Evolutionary conservation across 2,113 vertebrate species (phyloP).

Genomic region (Anguilla rostrata): DNA sequence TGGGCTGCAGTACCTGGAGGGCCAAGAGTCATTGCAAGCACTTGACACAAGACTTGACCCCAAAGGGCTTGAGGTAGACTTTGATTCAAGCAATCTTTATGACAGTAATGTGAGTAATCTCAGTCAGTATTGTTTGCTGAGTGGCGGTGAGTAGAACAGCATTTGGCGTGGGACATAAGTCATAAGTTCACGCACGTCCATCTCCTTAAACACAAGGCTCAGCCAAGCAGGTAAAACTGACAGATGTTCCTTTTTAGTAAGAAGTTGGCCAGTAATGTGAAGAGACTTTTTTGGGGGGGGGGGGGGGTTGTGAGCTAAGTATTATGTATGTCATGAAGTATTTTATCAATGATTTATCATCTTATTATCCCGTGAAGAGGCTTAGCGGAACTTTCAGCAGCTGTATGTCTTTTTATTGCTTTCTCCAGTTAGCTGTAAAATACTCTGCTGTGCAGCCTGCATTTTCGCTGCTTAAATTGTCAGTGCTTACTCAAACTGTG

Average conservation of each 20-base stretch:
- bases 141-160: background rate
- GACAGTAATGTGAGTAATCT: background rate
- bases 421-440: conserved; percentile 5
- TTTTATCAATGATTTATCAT: background rate
- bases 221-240: background rate
- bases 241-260: background rate
- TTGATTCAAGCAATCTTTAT: background rate
- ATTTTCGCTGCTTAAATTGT: background rate
- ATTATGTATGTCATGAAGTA: background rate
- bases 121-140: background rate
- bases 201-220: background rate
- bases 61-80: background rate
- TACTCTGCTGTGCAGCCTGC: background rate
- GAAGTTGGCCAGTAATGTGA: background rate
- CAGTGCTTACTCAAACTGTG: background rate
- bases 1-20: no score
- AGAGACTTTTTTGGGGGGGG: background rate
- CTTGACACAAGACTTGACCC: background rate
- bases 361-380: background rate
- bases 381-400: background rate
- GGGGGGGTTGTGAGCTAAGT: background rate
- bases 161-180: background rate
- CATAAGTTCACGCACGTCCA: background rate
- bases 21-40: no score
- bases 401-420: background rate